A percentile compares a stretch with the other conserved stretches of the same genome.
Evolutionary conservation across 92 coral and sea anemone genomes (phyloP).

Genomic region (Palythoa grandiflora): DNA sequence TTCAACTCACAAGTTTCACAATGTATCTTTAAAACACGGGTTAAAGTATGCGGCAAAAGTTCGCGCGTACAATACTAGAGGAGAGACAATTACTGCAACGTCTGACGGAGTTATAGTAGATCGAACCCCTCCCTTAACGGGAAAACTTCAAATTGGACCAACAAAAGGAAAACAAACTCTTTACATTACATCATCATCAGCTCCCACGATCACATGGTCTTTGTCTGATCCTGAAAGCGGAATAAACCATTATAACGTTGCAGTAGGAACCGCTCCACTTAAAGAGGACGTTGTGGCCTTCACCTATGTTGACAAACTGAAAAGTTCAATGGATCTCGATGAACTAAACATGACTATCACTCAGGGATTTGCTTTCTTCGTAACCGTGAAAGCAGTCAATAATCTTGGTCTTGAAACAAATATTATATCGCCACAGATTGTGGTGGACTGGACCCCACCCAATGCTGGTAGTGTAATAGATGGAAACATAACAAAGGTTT

Average conservation of each 20-base stretch:
- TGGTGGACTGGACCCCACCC: constrained; percentile 91
- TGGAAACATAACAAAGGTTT: constrained; percentile 76
- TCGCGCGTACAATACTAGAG: constrained; percentile 73
- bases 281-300: constrained; percentile 66
- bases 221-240: constrained; percentile 83
- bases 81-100: constrained; percentile 73
- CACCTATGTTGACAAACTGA: constrained; percentile 56
- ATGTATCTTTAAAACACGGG: constrained; percentile 79
- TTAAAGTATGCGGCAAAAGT: constrained; percentile 75
- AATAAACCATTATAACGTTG: constrained; percentile 62
- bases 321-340: constrained; percentile 75
- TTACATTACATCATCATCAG: constrained; percentile 69
- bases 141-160: constrained; percentile 67
- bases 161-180: constrained; percentile 74
- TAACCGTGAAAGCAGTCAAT: constrained; percentile 77
- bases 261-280: constrained; percentile 76
- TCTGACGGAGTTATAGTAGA: constrained; percentile 94
- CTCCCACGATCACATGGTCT: constrained; percentile 84
- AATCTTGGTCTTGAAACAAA: constrained; percentile 75
- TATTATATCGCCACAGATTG: constrained; percentile 78
- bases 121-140: constrained; percentile 78
- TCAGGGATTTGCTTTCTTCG: constrained; percentile 72
- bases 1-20: constrained; percentile 82
- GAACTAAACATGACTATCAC: constrained; percentile 70
- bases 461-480: constrained; percentile 68